Percentiles rank a stretch among this genome's conserved stretches.
These are phyloP conservation scores for Aegotheles bennettii DNA, from an alignment of 2,113 vertebrate species.

Conservation along the genomic window DNA sequence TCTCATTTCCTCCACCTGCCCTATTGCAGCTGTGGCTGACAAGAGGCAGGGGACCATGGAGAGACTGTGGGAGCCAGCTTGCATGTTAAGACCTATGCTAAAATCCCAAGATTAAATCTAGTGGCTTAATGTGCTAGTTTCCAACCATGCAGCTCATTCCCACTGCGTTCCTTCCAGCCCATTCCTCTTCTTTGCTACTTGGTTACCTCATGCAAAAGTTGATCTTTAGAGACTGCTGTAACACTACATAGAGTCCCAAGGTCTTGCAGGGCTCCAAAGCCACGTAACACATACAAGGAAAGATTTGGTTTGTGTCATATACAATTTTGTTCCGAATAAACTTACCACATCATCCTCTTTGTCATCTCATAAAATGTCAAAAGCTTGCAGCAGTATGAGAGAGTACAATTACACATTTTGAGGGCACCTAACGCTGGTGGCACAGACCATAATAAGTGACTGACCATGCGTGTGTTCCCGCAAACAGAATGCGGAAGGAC, in stretches of 20 bases:
- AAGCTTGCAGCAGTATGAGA: not conserved
- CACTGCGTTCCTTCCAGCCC: not conserved
- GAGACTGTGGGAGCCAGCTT: not conserved
- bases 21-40: not conserved
- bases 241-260: not conserved
- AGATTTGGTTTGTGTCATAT: not conserved
- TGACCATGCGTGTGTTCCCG: not conserved
- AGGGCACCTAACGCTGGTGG: not conserved
- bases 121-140: not conserved
- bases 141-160: not conserved
- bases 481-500: slow-evolving; percentile 88
- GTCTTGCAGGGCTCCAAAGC: not conserved
- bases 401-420: not conserved
- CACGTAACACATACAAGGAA: not conserved
- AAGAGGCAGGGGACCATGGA: not conserved
- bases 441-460: not conserved
- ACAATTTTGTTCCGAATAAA: not conserved
- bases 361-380: not conserved
- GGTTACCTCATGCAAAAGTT: not conserved
- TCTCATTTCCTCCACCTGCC: not conserved
- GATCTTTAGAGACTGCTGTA: not conserved
- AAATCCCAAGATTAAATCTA: not conserved
- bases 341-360: not conserved
- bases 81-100: not conserved
- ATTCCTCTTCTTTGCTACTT: not conserved